Evolutionary conservation across 2,113 vertebrate species (phyloP).

Genomic region (Cyprinodon variegatus): DNA sequence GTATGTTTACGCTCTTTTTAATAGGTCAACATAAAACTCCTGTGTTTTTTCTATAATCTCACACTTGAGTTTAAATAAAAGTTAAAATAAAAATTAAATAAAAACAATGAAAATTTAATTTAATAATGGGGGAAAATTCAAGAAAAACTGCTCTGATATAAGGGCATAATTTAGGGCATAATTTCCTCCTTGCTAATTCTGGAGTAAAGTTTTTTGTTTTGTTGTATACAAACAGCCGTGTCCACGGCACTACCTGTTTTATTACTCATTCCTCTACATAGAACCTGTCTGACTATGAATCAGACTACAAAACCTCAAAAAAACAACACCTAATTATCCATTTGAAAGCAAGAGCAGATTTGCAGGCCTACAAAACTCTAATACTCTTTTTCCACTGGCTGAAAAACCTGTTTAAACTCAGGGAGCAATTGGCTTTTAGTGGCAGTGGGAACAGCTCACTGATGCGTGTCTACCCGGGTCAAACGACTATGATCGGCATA

Average conservation of each 20-base stretch:
- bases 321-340: not conserved
- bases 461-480: too few species aligned
- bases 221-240: not conserved
- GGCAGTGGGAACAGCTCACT: too few species aligned
- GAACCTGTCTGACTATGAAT: not conserved
- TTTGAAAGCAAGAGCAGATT: not conserved
- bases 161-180: not conserved
- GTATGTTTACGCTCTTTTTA: too few species aligned
- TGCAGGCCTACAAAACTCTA: too few species aligned
- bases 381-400: too few species aligned
- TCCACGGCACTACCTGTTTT: not conserved
- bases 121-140: not conserved
- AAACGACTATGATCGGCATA: too few species aligned
- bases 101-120: not conserved
- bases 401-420: too few species aligned
- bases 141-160: not conserved
- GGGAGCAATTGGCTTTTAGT: too few species aligned
- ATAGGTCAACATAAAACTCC: not conserved
- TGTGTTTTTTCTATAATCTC: not conserved
- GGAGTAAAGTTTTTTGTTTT: not conserved
- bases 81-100: too few species aligned
- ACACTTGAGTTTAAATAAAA: conserved; percentile 12
- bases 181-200: not conserved
- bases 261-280: not conserved
- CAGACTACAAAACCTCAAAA: not conserved